A percentile compares a stretch with the other conserved stretches of the same genome.
Evolutionary conservation across 2,888 invertebrate genomes (phyloP).

Genomic region (Tenthredo mesomela): DNA sequence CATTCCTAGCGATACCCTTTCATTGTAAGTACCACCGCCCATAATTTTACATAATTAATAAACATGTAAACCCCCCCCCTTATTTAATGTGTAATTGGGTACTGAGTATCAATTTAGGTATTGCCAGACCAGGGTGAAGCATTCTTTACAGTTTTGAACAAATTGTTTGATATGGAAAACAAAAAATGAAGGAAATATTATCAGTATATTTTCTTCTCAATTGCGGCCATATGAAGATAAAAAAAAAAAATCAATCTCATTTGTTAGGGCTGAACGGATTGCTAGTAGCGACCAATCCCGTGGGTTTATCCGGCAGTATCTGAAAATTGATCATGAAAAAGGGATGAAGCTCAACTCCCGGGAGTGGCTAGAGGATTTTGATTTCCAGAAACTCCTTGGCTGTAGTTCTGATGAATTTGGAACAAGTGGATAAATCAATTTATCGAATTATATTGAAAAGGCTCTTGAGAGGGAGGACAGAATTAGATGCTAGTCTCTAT

Average conservation of each 20-base stretch:
- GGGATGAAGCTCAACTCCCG: conserved; percentile 31
- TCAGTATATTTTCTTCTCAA: neutral
- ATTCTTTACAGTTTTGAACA: conserved; percentile 25
- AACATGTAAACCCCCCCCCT: no score
- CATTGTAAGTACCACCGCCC: neutral
- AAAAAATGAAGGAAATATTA: neutral
- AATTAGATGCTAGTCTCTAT: neutral
- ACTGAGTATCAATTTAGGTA: neutral
- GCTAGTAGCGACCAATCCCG: conserved; percentile 23
- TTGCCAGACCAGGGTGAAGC: neutral
- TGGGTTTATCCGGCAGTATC: conserved; percentile 27
- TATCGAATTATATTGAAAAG: neutral
- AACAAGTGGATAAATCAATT: neutral
- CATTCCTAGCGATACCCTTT: neutral
- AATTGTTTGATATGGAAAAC: neutral
- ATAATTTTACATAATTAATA: neutral
- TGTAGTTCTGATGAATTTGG: neutral
- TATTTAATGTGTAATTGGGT: neutral
- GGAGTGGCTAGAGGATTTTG: neutral
- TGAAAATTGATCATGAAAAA: conserved; percentile 36
- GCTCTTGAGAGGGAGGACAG: neutral
- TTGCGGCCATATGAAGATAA: neutral
- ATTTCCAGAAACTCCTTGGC: neutral
- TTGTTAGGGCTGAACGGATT: conserved; percentile 18
- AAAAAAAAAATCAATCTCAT: neutral